Percentiles rank a stretch among this genome's conserved stretches.
Evolutionary conservation across 1,140 invertebrate species (phyloP).

Genomic region (Ceratina japonica): DNA sequence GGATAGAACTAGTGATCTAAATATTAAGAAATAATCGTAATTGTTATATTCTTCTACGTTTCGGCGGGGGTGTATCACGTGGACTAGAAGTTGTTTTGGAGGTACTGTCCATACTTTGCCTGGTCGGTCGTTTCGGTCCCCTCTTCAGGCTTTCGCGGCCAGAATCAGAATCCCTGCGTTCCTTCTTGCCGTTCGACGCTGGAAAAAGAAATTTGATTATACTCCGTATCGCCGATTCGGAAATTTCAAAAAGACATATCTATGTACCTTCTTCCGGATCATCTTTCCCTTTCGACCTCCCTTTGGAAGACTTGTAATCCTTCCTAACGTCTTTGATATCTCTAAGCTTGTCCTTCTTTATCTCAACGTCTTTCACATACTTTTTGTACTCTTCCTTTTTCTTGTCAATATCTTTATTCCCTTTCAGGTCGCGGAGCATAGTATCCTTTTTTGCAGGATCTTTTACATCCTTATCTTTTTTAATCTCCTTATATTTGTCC

Average conservation of each 20-base stretch:
- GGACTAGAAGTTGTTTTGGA: conserved; percentile 76
- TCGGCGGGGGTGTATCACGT: conserved; percentile 75
- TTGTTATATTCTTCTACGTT: conserved; percentile 76
- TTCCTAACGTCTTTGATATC: conserved; percentile 76
- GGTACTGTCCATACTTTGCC: conserved; percentile 76
- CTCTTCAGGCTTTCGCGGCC: conserved; percentile 74
- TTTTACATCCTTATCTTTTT: conserved; percentile 79
- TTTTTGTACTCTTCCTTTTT: conserved; percentile 79
- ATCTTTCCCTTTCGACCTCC: conserved; percentile 75
- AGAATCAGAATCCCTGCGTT: conserved; percentile 76
- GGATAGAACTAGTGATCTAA: too few species aligned
- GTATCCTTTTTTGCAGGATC: conserved; percentile 77
- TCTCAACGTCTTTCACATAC: conserved; percentile 71
- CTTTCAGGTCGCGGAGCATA: conserved; percentile 76
- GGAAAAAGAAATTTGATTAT: conserved; percentile 39
- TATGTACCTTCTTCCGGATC: conserved; percentile 70
- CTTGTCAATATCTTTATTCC: conserved; percentile 75
- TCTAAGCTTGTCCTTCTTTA: conserved; percentile 76
- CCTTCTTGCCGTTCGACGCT: conserved; percentile 72
- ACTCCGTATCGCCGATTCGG: background rate
- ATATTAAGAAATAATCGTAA: background rate
- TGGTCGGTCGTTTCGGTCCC: conserved; percentile 75
- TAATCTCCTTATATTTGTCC: conserved; percentile 78
- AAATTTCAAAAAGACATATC: background rate
- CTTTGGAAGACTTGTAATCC: conserved; percentile 75